A percentile compares a stretch with the other conserved stretches of the same genome.
Conservation (phyloP, 2,113 vertebrate species). For the Phaetusa simplex region DNA sequence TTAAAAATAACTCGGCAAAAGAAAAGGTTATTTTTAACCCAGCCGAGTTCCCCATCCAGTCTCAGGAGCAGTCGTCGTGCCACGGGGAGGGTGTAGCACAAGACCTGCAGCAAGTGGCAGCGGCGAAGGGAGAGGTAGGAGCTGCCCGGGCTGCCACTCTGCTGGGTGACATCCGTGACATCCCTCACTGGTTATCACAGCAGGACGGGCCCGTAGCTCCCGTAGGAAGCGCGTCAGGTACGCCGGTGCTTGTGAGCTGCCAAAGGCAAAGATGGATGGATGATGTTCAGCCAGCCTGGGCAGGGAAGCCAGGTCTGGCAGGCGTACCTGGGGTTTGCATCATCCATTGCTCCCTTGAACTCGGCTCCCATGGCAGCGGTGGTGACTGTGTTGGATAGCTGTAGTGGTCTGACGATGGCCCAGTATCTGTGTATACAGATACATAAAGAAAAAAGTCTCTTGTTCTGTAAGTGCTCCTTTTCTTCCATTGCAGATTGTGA, state of each 20-base stretch:
- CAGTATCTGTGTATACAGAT: neutral
- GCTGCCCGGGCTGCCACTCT: neutral
- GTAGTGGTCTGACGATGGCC: neutral
- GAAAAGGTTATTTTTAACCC: slow-evolving; percentile 28
- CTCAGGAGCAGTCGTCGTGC: neutral
- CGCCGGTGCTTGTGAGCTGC: neutral
- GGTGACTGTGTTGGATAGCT: neutral
- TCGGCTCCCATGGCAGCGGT: accelerated
- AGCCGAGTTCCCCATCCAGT: neutral
- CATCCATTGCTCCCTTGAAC: neutral
- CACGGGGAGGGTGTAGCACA: accelerated
- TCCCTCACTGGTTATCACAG: neutral
- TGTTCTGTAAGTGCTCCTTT: neutral
- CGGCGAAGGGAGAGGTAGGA: neutral
- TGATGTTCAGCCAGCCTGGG: neutral
- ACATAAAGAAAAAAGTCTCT: neutral
- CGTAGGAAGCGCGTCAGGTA: neutral
- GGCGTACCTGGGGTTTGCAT: neutral
- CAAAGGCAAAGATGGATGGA: neutral
- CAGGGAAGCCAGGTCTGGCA: neutral
- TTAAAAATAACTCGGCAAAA: slow-evolving; percentile 10
- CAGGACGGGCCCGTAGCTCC: neutral
- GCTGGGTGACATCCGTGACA: neutral
- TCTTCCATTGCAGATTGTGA: neutral
- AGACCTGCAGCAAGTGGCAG: neutral